Base-by-base conservation (phyloP, 2,113 vertebrate genomes). In the Pterophyllum scalare region DNA sequence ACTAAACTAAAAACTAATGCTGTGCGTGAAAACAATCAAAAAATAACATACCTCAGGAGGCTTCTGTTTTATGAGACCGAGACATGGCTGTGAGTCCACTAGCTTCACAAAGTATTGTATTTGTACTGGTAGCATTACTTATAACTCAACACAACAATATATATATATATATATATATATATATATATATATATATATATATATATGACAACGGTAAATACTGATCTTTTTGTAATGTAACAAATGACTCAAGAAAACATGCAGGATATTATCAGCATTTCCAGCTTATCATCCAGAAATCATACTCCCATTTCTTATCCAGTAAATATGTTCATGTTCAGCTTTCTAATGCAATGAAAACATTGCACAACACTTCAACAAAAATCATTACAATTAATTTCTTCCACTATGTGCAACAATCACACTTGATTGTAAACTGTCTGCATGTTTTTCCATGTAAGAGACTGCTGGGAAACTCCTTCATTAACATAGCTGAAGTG, bases 221-320 rank as follows among this genome's bases (percentile, higher is more conserved):
- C 31, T 33, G 31, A 33, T 33, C 3, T 31, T 31, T 31, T 40
- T 40, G 15, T 49, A 56, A 14, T 19, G 15, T 28, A 76, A 59
- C 1, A 33, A 83, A 70, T 79, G 17, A 19, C 3, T 5, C 28
- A 43, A 2, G 24, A 52, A 70, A 15, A 59, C n/a, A 79, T 31
- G 26, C 52, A 5, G 1, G 17, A 33, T 38, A 22, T 24, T 4
- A 72, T 58, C 40, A 64, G 22, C 28, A 89, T 46, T 64, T 82
- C 79, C 33, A 79, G 28, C 52, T 82, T 79, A 84, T 80, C 79
- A 11, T n/a, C 22, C 10, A 65, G 13, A 22, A 58, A 64, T 31
- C 22, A 26, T 1, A 81, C 77, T 85, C 81, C 85, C 64, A 59
- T 76, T 83, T 61, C 33, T 80, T 56, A 62, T 57, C 56, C 3